phyloP scores from a whole-genome alignment of 2,797 vertebrate species.

The Dipus sagitta region DNA sequence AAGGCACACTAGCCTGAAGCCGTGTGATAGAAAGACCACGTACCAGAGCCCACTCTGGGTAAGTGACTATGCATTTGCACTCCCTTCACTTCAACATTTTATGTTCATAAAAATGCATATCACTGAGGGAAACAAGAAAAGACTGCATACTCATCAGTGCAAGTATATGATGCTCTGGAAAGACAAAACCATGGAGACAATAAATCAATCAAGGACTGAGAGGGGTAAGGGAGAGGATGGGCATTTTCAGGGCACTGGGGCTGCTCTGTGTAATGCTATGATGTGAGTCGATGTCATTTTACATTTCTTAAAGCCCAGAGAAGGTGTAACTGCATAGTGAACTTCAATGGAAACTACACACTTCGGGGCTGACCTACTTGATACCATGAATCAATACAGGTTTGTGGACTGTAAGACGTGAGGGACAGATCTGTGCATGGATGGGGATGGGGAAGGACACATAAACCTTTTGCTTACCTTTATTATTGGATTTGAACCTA shows the following conservation, averaged over 20 bases:
- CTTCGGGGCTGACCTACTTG: background rate
- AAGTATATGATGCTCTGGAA: background rate
- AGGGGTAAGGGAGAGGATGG: background rate
- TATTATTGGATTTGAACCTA: background rate
- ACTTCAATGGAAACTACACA: background rate
- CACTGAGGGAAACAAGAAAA: background rate
- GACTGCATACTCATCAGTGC: background rate
- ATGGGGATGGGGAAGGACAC: background rate
- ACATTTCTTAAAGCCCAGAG: background rate
- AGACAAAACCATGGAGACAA: background rate
- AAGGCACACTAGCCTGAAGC: background rate
- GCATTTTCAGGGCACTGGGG: background rate
- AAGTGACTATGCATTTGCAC: slow-evolving; percentile 1
- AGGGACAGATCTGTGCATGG: background rate
- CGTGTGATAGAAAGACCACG: background rate
- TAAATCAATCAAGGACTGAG: background rate
- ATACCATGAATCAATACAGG: background rate
- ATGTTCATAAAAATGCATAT: background rate
- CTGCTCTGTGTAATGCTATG: background rate
- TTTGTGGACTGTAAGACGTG: background rate
- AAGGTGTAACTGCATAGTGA: background rate
- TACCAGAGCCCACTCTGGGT: background rate
- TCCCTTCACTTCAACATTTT: background rate
- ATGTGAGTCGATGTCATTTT: background rate
- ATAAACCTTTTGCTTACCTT: background rate